Conservation (phyloP, 2,113 vertebrate genomes). For the Indicator indicator region DNA sequence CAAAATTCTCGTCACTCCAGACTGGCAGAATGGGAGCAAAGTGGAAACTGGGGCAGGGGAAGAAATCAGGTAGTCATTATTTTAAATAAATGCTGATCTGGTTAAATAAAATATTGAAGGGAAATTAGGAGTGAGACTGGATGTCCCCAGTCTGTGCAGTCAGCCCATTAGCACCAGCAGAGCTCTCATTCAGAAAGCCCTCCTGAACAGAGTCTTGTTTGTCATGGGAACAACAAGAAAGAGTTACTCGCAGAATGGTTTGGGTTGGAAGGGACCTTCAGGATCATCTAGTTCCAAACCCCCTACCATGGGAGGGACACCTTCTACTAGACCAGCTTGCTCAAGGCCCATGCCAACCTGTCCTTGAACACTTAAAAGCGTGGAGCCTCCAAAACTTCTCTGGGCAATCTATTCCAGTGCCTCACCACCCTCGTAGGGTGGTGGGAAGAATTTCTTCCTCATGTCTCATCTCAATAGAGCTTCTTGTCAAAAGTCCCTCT, state of each 20-base stretch:
- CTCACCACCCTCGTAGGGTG: too few species aligned
- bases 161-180: not conserved
- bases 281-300: too few species aligned
- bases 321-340: too few species aligned
- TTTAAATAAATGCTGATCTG: conserved; percentile 45
- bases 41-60: conserved; percentile 43
- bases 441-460: too few species aligned
- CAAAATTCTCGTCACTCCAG: conserved; percentile 31
- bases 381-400: too few species aligned
- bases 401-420: too few species aligned
- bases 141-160: not conserved
- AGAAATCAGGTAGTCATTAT: conserved; percentile 46
- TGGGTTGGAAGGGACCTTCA: too few species aligned
- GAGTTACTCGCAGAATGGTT: not conserved
- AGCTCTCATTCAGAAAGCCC: not conserved
- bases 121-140: not conserved
- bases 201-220: not conserved
- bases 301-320: too few species aligned
- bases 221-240: not conserved
- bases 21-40: conserved; percentile 59
- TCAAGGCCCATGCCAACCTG: too few species aligned
- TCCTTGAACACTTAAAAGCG: too few species aligned
- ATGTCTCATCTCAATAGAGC: too few species aligned
- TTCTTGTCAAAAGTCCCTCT: too few species aligned
- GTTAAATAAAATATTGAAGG: not conserved